Evolutionary conservation across 2,797 vertebrate species (phyloP).

Genomic region (Paramormyrops hopkinsi): DNA sequence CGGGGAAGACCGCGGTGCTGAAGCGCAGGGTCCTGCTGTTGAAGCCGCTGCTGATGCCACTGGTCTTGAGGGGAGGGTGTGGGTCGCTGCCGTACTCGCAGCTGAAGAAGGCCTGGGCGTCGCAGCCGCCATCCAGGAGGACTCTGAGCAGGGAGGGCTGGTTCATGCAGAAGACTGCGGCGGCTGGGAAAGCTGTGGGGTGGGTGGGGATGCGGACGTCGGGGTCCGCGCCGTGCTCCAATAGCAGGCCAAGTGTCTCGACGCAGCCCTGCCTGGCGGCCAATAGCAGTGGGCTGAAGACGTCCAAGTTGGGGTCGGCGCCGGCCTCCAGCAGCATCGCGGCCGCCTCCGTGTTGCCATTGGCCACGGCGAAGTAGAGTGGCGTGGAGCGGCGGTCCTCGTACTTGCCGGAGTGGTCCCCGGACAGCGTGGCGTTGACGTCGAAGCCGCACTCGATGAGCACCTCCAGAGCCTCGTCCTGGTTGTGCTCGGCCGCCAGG

Average conservation of each 20-base stretch:
- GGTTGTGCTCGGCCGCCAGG: constrained; percentile 78
- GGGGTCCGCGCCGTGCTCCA: constrained; percentile 80
- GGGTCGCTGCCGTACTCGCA: constrained; percentile 68
- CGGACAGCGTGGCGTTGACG: constrained; percentile 73
- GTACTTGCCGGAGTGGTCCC: constrained; percentile 69
- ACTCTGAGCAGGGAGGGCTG: constrained; percentile 79
- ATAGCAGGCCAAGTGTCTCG: constrained; percentile 69
- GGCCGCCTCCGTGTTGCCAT: constrained; percentile 72
- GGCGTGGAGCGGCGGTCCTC: constrained; percentile 79
- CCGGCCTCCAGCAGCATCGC: constrained; percentile 72
- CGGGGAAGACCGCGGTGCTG: background rate
- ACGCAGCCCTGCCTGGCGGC: constrained; percentile 76
- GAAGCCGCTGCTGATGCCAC: constrained; percentile 29
- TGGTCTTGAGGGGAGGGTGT: constrained; percentile 67
- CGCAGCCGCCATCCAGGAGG: constrained; percentile 80
- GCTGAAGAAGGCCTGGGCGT: constrained; percentile 75
- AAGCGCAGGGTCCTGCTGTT: constrained; percentile 37
- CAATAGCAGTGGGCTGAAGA: constrained; percentile 79
- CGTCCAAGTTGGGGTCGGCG: constrained; percentile 80
- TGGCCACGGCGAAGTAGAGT: constrained; percentile 81
- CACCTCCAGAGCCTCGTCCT: constrained; percentile 69
- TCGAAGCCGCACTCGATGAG: constrained; percentile 79
- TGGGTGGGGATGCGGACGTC: constrained; percentile 74
- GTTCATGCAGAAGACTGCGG: constrained; percentile 88
- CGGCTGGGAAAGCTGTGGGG: constrained; percentile 81